A percentile compares a stretch with the other conserved stretches of the same genome.
These are phyloP conservation scores for Phenganax subtilis DNA, from an alignment of 92 coral and sea anemone species.

Conservation along the genomic window DNA sequence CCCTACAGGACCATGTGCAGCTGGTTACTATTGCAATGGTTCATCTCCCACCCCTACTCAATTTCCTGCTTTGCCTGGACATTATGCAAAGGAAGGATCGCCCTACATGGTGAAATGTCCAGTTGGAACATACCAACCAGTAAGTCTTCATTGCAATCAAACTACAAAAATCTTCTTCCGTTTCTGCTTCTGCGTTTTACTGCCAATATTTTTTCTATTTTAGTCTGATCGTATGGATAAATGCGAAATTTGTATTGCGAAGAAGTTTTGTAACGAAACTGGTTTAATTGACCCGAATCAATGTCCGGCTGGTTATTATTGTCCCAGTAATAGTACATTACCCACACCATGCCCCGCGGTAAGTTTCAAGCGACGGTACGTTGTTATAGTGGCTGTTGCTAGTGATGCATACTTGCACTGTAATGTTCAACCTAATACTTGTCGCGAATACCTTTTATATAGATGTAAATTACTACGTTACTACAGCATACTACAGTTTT, in stretches of 20 bases:
- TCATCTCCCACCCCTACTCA: slow-evolving; percentile 86
- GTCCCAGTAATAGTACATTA: slow-evolving; percentile 67
- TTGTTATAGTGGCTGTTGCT: too few relatives aligned
- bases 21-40: slow-evolving; percentile 86
- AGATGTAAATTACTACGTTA: too few relatives aligned
- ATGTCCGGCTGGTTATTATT: slow-evolving; percentile 73
- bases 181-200: neutral
- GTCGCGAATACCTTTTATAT: too few relatives aligned
- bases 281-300: slow-evolving; percentile 60
- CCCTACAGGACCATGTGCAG: slow-evolving; percentile 88
- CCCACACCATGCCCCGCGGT: slow-evolving; percentile 84
- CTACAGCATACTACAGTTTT: too few relatives aligned
- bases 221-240: slow-evolving; percentile 74
- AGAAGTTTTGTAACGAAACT: slow-evolving; percentile 69
- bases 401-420: too few relatives aligned
- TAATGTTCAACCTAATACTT: too few relatives aligned
- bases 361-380: slow-evolving; percentile 31
- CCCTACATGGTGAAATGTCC: slow-evolving; percentile 65
- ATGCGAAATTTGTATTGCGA: slow-evolving; percentile 73
- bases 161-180: neutral
- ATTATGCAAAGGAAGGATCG: slow-evolving; percentile 69
- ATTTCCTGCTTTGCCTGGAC: slow-evolving; percentile 64
- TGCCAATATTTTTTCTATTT: slow-evolving; percentile 8
- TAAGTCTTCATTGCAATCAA: slow-evolving; percentile 13
- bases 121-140: slow-evolving; percentile 92